Conservation (phyloP, 2,797 vertebrate species). For the Myripristis jacobus region DNA sequence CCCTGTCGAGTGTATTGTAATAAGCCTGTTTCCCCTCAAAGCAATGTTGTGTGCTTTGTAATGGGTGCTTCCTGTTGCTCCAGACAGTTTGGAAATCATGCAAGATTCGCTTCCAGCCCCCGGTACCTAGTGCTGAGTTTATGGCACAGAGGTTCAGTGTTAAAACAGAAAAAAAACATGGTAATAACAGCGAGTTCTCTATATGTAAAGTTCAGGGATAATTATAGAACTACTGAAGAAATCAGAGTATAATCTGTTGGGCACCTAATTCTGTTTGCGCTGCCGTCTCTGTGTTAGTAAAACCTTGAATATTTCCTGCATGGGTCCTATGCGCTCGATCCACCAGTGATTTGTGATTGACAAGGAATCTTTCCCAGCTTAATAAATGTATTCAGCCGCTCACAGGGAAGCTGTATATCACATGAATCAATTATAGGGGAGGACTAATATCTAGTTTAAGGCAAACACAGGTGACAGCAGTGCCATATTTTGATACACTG, state of each 20-base stretch:
- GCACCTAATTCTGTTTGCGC: constrained; percentile 23
- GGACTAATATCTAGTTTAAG: constrained; percentile 58
- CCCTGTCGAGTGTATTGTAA: constrained; percentile 27
- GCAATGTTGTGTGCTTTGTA: constrained; percentile 39
- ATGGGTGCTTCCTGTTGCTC: constrained; percentile 33
- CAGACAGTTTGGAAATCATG: constrained; percentile 49
- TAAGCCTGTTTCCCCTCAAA: constrained; percentile 34
- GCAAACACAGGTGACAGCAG: constrained; percentile 51
- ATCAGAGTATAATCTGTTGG: constrained; percentile 17
- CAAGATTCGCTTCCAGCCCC: constrained; percentile 59
- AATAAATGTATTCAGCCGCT: constrained; percentile 50
- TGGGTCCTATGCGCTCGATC: constrained; percentile 39
- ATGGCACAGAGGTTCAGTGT: constrained; percentile 37
- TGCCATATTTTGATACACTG: constrained; percentile 46
- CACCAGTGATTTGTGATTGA: constrained; percentile 62
- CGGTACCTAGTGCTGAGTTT: constrained; percentile 43
- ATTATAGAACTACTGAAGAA: neutral
- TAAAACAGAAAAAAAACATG: constrained; percentile 49
- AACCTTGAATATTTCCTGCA: constrained; percentile 17
- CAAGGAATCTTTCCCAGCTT: constrained; percentile 31
- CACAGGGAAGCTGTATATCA: constrained; percentile 41
- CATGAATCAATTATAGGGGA: constrained; percentile 57
- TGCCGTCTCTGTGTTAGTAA: constrained; percentile 12
- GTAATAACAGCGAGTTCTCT: constrained; percentile 38
- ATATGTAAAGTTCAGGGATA: constrained; percentile 2